Percentiles rank a stretch among this genome's conserved stretches.
Conservation (phyloP, 2,888 invertebrate genomes). For the Drepana falcataria region DNA sequence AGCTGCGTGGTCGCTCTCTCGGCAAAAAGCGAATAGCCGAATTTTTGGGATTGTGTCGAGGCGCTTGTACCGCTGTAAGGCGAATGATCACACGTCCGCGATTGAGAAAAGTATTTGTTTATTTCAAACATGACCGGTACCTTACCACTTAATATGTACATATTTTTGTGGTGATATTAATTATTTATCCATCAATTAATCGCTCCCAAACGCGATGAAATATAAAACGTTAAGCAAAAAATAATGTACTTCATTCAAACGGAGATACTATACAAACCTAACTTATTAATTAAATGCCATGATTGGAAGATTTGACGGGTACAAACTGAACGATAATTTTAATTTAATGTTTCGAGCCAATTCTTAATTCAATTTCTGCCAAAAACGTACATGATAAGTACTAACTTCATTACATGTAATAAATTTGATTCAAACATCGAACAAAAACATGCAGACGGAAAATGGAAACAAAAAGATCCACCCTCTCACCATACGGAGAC, state of each 20-base stretch:
- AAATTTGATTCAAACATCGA: conserved; percentile 41
- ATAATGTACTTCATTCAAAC: too few species aligned
- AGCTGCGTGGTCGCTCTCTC: conserved; percentile 38
- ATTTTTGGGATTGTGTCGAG: conserved; percentile 61
- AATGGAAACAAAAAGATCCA: conserved; percentile 61
- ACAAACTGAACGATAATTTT: too few species aligned
- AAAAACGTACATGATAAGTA: background rate
- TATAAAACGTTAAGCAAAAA: too few species aligned
- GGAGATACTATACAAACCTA: too few species aligned
- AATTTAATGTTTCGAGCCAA: too few species aligned
- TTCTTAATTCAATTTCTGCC: background rate
- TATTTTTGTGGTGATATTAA: too few species aligned
- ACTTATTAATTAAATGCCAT: too few species aligned
- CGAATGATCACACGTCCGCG: conserved; percentile 50
- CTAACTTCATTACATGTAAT: conserved; percentile 32
- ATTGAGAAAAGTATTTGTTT: conserved; percentile 34
- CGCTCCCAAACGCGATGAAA: too few species aligned
- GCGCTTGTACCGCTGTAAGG: conserved; percentile 58
- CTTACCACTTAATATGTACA: background rate
- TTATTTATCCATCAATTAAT: too few species aligned
- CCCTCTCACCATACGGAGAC: conserved; percentile 59
- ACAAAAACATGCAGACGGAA: conserved; percentile 53
- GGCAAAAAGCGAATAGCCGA: conserved; percentile 60
- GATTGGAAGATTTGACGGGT: too few species aligned
- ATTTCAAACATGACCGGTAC: background rate